These are phyloP conservation scores for Aporophyla nigra DNA, from an alignment of 2,888 invertebrate species.

Conservation along the genomic window DNA sequence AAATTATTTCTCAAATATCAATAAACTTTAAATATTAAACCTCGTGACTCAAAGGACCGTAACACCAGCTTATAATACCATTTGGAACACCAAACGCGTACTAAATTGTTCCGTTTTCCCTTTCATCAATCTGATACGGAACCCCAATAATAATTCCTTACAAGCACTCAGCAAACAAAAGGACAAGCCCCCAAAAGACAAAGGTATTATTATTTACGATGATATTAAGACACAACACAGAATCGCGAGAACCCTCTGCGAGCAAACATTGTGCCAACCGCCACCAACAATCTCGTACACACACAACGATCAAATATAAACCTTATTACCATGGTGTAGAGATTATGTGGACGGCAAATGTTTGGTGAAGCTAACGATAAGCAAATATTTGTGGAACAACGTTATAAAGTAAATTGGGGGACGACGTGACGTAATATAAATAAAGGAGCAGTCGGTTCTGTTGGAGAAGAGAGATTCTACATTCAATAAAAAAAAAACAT, in stretches of 20 bases:
- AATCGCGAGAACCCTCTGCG: constrained; percentile 43
- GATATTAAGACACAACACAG: constrained; percentile 64
- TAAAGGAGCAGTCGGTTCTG: constrained; percentile 64
- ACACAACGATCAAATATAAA: constrained; percentile 29
- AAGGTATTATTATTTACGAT: constrained; percentile 67
- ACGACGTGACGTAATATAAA: constrained; percentile 69
- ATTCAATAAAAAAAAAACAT: constrained; percentile 1
- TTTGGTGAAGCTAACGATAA: constrained; percentile 77
- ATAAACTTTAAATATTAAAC: neutral
- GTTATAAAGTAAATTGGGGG: constrained; percentile 80
- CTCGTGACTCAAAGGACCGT: neutral
- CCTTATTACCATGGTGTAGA: constrained; percentile 44
- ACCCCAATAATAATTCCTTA: constrained; percentile 58
- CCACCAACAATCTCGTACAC: constrained; percentile 27
- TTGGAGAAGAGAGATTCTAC: constrained; percentile 4
- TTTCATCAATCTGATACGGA: constrained; percentile 53
- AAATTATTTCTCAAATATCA: neutral
- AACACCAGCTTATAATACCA: constrained; percentile 9
- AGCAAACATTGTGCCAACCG: constrained; percentile 52
- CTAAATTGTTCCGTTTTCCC: constrained; percentile 22
- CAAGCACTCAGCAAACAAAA: constrained; percentile 60
- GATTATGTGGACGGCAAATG: constrained; percentile 42
- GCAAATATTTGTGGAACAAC: constrained; percentile 82
- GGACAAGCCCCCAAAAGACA: constrained; percentile 62
- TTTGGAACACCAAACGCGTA: constrained; percentile 22